Evolutionary conservation across 2,113 vertebrate species (phyloP), one percentile per base, ranked within the genome.

Genomic region (Cryptomyrus ogoouensis): DNA sequence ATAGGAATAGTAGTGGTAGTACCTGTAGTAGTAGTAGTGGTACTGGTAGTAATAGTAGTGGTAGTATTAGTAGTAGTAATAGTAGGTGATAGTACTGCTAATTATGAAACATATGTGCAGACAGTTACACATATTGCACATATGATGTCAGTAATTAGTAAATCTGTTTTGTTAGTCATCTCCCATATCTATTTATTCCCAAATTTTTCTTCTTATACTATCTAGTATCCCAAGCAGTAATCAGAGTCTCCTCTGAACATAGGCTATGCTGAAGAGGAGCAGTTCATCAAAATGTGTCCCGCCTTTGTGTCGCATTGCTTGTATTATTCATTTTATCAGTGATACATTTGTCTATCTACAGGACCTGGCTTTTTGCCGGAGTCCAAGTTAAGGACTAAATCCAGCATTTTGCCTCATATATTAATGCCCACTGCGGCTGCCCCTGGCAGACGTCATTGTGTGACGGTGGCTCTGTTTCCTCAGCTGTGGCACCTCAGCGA

Each of bases 401-500:
- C 35, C 19, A 24, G 42, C 35, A 39, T 27, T 42, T 62, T 31
- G n/a, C 15, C n/a, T 47, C 62, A 27, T 87, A 17, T 87, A 13
- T 52, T 50, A 87, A 87, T 42, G 80, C 1, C 31, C 12, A 2
- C 31, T 58, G 27, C 5, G 7, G 5, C 15, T 13, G 53, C 17
- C 87, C n/a, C 87, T 24, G 9, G 1, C 35, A 1, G 52, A 39
- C 27, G 24, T 24, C 53, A 13, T 0, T n/a, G 35, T 44, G 42
- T 50, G 62, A 9, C 12, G 7, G 2, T 35, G 66, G 0, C 17
- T 49, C n/a, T 44, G 2, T 90, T 47, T 31, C 87, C 3, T 2
- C 91, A 99, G 98, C 94, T 98, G 92, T 96, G 96, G 44, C 95
- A 97, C 83, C 96, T 95, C 91, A 97, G 94, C 35, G 94, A 95